phyloP scores from a whole-genome alignment of 2,888 invertebrate genomes.

The Cryptosula pallasiana region DNA sequence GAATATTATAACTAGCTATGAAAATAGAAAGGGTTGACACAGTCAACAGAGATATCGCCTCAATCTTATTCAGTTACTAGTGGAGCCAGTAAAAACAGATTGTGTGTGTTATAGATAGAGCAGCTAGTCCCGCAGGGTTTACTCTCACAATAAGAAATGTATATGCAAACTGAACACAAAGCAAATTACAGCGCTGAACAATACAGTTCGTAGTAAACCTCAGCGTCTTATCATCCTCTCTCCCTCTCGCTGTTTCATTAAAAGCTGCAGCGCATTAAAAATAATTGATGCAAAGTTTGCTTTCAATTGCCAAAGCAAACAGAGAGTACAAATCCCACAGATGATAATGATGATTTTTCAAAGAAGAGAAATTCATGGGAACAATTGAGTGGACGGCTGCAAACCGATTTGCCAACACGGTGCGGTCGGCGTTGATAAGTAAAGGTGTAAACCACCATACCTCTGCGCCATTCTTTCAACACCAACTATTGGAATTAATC shows the following conservation, averaged over 20 bases:
- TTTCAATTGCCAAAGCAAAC: slow-evolving; percentile 20
- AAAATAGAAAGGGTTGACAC: neutral
- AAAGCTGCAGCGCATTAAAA: slow-evolving; percentile 15
- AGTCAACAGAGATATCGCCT: neutral
- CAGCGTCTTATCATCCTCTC: too few relatives aligned
- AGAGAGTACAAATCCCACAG: neutral
- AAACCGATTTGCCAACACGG: neutral
- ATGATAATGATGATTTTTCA: neutral
- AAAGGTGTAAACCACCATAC: too few relatives aligned
- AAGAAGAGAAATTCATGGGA: neutral
- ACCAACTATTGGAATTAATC: neutral
- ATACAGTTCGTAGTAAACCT: too few relatives aligned
- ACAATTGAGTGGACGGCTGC: neutral
- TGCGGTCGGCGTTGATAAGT: too few relatives aligned
- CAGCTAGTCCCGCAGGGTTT: neutral
- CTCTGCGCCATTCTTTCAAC: neutral
- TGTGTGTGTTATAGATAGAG: too few relatives aligned
- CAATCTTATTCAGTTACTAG: neutral
- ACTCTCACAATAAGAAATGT: neutral
- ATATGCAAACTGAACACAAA: neutral
- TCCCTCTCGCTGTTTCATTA: neutral
- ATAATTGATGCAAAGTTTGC: slow-evolving; percentile 23
- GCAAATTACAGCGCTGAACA: neutral
- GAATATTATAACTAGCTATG: neutral
- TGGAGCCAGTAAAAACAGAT: neutral